Evolutionary conservation across 2,888 invertebrate species (phyloP).

Genomic region (Epistrophe eligans): DNA sequence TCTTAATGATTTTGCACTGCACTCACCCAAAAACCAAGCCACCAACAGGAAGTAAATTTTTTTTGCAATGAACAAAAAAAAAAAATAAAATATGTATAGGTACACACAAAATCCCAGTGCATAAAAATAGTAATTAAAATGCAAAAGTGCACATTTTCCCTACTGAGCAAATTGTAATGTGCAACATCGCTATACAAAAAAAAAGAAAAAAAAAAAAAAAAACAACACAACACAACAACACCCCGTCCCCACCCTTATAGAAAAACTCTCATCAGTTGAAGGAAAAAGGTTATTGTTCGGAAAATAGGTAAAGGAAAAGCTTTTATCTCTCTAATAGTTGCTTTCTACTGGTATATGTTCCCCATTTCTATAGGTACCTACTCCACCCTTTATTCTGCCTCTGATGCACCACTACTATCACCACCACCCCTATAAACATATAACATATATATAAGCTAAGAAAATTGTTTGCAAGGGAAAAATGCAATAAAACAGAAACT

Average conservation of each 20-base stretch:
- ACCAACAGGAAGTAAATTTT: conserved; percentile 42
- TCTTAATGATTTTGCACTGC: conserved; percentile 29
- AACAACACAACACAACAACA: not conserved
- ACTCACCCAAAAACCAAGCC: conserved; percentile 22
- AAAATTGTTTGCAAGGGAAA: conserved; percentile 35
- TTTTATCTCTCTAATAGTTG: conserved; percentile 65
- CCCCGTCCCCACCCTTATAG: conserved; percentile 18
- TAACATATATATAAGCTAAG: conserved; percentile 29
- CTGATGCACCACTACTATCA: conserved; percentile 5
- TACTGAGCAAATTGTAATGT: conserved; percentile 62
- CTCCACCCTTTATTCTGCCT: conserved; percentile 6
- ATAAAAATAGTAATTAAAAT: conserved; percentile 68
- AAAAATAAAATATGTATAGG: not conserved
- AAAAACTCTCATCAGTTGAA: conserved; percentile 73
- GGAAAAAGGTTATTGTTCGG: conserved; percentile 80
- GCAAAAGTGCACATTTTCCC: conserved; percentile 62
- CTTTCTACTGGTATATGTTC: conserved; percentile 28
- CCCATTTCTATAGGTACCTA: not conserved
- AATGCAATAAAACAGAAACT: conserved; percentile 33
- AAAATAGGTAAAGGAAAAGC: conserved; percentile 79
- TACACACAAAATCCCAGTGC: conserved; percentile 35
- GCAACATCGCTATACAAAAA: conserved; percentile 25
- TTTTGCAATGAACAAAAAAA: conserved; percentile 18
- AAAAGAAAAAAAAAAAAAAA: conserved; percentile 4
- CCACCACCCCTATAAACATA: conserved; percentile 19